Evolutionary conservation across 1,140 invertebrate species (phyloP), one percentile per base, ranked within the genome.

Genomic region (Doryteuthis pealeii): DNA sequence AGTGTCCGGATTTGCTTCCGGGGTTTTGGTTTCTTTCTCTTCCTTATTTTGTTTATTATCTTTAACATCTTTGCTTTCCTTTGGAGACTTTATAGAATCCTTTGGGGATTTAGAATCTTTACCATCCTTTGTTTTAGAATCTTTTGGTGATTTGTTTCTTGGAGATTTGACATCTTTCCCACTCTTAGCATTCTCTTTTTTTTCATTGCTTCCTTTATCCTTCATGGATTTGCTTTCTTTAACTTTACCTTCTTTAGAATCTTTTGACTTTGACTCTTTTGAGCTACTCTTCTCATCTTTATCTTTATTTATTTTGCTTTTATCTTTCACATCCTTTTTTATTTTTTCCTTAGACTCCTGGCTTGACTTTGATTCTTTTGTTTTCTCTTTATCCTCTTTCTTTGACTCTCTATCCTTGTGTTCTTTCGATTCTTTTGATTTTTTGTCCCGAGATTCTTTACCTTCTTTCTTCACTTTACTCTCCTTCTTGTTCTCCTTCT

Each of bases 131-230:
- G n/a, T 3, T 54, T 40, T 49, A 6, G 22, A 6, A 68, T 62
- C 54, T 6, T 28, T 62, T 22, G 54, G 54, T 5, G 54, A n/a
- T 62, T 62, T 62, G 26, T 62, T 62, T 62, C 18, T 28, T 10
- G 35, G 35, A 40, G 35, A 40, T 62, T 62, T 62, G 12, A 22
- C 18, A 62, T 62, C 73, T 43, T 45, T 30, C 8, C 12, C 4
- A 8, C 6, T 68, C 30, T 43, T 40, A 5, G 12, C 31, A 33
- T 26, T 45, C 31, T 67, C 33, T 74, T 74, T 68, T 5, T 33
- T 74, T 66, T 74, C 66, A 70, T 68, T 74, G 1, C 69, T 68
- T 58, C 40, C 69, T 45, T 74, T 43, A 70, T 43, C 45, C 35
- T 54, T 43, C 18, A 22, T 74, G 22, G 40, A 65, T 70, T 68